Evolutionary conservation across 30 jellyfish, hydroid and myxozoan species (phyloP).

Genomic region (Clytia hemisphaerica): DNA sequence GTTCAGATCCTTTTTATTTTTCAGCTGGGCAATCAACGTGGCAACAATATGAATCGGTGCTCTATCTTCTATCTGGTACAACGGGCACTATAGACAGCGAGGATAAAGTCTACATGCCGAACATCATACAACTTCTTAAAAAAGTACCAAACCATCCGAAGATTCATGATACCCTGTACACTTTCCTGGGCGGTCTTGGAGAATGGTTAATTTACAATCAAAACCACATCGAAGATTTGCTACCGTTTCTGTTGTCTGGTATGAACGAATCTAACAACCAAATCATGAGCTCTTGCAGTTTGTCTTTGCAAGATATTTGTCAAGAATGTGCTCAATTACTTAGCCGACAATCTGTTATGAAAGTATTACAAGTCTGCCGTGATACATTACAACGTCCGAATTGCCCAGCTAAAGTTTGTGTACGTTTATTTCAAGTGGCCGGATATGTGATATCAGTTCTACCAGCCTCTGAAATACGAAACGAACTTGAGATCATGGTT

Average conservation of each 20-base stretch:
- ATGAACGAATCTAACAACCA: conserved; percentile 40
- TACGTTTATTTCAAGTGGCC: conserved; percentile 55
- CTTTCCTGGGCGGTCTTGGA: conserved; percentile 66
- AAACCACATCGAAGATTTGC: conserved; percentile 31
- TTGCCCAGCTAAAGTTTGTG: conserved; percentile 18
- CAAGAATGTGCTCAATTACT: conserved; percentile 61
- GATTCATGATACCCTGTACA: conserved; percentile 54
- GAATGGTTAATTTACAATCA: conserved; percentile 79
- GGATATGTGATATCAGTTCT: conserved; percentile 65
- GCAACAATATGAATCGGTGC: conserved; percentile 35
- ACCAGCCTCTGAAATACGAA: conserved; percentile 24
- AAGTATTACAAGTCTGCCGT: conserved; percentile 39
- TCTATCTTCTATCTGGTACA: conserved; percentile 63
- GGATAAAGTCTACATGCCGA: conserved; percentile 44
- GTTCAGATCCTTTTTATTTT: too few species aligned
- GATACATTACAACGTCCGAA: conserved; percentile 27
- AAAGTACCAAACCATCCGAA: conserved; percentile 71
- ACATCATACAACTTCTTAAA: conserved; percentile 37
- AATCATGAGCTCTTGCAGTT: conserved; percentile 49
- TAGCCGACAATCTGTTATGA: conserved; percentile 21
- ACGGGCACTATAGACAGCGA: conserved; percentile 54
- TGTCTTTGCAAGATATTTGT: conserved; percentile 67
- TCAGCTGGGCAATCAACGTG: too few species aligned
- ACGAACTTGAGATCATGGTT: conserved; percentile 24
- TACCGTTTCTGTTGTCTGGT: conserved; percentile 66